Percentiles rank a stretch among this genome's conserved stretches.
phyloP scores from a whole-genome alignment of 1,140 invertebrate genomes.

The Gonioctena quinquepunctata region DNA sequence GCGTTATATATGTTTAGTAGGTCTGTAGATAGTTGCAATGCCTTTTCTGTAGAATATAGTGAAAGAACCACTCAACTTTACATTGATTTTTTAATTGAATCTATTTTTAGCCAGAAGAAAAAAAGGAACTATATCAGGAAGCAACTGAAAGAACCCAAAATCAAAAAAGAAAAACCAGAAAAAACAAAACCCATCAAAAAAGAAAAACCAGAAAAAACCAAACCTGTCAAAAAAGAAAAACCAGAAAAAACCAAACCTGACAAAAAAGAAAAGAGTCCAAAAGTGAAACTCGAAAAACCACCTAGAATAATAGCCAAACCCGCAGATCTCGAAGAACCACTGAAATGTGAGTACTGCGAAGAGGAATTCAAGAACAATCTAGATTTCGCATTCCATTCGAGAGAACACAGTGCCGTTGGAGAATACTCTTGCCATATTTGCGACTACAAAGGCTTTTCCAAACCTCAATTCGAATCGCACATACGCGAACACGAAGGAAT shows the following conservation, averaged over 20 bases:
- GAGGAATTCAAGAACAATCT: constrained; percentile 44
- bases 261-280: background rate
- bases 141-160: background rate
- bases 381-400: constrained; percentile 43
- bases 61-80: too few relatives aligned
- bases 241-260: background rate
- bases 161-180: background rate
- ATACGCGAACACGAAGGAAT: constrained; percentile 72
- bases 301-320: constrained; percentile 40
- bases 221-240: background rate
- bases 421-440: constrained; percentile 55
- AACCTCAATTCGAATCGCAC: constrained; percentile 38
- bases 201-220: background rate
- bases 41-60: too few relatives aligned
- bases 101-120: background rate
- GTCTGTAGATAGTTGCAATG: too few relatives aligned
- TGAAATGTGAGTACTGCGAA: constrained; percentile 48
- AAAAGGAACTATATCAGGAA: background rate
- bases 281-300: background rate
- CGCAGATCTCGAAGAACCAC: constrained; percentile 53
- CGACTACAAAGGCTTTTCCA: constrained; percentile 54
- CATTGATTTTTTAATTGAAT: background rate
- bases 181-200: background rate
- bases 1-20: too few relatives aligned
- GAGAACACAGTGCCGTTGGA: constrained; percentile 48